Conservation (phyloP, 2,797 vertebrate genomes). For the Pangasius sanitwongsei region DNA sequence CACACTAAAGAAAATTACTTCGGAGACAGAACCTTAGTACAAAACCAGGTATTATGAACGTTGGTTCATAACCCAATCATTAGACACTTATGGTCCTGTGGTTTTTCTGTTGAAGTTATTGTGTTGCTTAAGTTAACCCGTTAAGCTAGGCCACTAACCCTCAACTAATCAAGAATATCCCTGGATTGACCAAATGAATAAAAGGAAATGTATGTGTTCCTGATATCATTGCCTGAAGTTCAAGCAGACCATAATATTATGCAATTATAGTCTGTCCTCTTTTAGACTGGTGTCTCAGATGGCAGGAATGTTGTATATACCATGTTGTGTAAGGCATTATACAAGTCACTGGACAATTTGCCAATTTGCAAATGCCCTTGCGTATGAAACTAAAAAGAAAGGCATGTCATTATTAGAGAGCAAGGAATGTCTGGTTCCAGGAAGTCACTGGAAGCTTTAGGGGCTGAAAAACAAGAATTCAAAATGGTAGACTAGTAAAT, state of each 20-base stretch:
- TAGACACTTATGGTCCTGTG: constrained; percentile 48
- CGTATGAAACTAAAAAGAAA: neutral
- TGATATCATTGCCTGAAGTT: neutral
- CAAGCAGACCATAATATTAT: constrained; percentile 50
- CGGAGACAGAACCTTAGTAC: constrained; percentile 52
- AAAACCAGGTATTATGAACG: constrained; percentile 13
- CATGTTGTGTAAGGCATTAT: constrained; percentile 40
- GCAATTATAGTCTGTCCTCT: neutral
- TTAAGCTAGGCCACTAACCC: neutral
- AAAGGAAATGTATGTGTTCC: neutral
- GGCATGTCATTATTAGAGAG: neutral
- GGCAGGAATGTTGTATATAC: constrained; percentile 64
- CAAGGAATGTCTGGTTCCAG: neutral
- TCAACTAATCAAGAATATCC: neutral
- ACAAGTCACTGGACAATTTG: neutral
- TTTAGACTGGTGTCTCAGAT: constrained; percentile 51
- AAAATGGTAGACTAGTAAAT: neutral
- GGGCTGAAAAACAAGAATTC: neutral
- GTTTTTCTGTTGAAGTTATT: constrained; percentile 24
- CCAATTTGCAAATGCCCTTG: neutral
- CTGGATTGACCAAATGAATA: neutral
- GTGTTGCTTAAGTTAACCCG: neutral
- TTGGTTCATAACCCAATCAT: constrained; percentile 48
- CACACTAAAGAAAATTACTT: neutral
- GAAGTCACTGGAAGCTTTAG: neutral